These are phyloP conservation scores for Norana najaformis DNA, from an alignment of 2,888 invertebrate species.

Conservation along the genomic window DNA sequence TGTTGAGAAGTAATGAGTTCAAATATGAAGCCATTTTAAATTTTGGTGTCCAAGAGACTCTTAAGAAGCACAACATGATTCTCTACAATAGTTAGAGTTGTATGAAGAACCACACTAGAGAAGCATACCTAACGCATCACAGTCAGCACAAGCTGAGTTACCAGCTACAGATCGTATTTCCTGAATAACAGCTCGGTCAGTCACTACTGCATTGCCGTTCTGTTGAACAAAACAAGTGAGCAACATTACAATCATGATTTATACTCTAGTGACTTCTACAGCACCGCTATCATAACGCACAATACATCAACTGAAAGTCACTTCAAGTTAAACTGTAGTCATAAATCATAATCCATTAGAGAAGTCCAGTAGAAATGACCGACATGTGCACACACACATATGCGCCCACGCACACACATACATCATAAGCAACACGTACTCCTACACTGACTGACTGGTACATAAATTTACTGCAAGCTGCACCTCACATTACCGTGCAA, in stretches of 20 bases:
- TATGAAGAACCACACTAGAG: neutral
- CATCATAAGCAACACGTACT: too few relatives aligned
- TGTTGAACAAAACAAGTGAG: neutral
- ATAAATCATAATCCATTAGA: neutral
- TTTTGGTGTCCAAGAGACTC: too few relatives aligned
- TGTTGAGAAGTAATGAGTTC: too few relatives aligned
- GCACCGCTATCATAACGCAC: neutral
- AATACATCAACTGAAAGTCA: neutral
- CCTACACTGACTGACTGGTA: too few relatives aligned
- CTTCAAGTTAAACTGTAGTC: neutral
- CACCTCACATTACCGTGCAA: too few relatives aligned
- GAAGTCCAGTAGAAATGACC: too few relatives aligned
- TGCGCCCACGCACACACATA: too few relatives aligned
- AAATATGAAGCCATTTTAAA: too few relatives aligned
- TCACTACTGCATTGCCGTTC: neutral
- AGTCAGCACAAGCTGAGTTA: conserved; percentile 44
- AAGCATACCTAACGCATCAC: conserved; percentile 37
- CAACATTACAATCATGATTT: neutral
- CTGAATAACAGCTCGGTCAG: conserved; percentile 36
- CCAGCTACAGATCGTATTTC: conserved; percentile 43
- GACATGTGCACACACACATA: too few relatives aligned
- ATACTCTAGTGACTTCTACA: neutral
- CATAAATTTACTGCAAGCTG: too few relatives aligned
- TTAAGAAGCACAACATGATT: too few relatives aligned
- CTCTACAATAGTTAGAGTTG: too few relatives aligned